Conservation (phyloP, 2,888 invertebrate species). For the Dryobota labecula region DNA sequence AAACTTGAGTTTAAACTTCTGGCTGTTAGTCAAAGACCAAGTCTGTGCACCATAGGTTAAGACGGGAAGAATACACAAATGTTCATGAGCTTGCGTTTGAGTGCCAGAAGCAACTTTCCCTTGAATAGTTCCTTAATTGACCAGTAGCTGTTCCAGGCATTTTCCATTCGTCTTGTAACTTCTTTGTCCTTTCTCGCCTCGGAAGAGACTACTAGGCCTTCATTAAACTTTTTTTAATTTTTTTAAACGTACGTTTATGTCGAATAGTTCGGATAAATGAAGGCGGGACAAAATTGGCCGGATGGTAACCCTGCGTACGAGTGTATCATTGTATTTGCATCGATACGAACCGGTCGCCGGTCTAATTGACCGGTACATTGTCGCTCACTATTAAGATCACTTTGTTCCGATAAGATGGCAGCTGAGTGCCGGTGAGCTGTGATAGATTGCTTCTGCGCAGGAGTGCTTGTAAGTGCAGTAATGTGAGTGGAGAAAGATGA, state of each 20-base stretch:
- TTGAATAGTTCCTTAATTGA: background rate
- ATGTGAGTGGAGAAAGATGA: background rate
- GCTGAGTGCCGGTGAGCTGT: slow-evolving; percentile 62
- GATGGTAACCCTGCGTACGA: slow-evolving; percentile 5
- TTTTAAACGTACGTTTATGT: background rate
- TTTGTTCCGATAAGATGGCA: slow-evolving; percentile 69
- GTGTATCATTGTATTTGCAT: slow-evolving; percentile 67
- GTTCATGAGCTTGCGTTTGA: background rate
- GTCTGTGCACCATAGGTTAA: background rate
- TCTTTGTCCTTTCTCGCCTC: background rate
- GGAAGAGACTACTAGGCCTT: background rate
- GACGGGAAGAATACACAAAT: background rate
- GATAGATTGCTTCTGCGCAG: slow-evolving; percentile 52
- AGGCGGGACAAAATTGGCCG: too few species aligned
- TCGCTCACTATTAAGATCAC: slow-evolving; percentile 75
- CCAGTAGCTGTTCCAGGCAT: background rate
- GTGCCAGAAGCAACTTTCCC: too few species aligned
- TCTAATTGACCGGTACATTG: slow-evolving; percentile 75
- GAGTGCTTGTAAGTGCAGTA: slow-evolving; percentile 32
- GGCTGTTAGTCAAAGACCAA: background rate
- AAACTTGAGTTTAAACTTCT: background rate
- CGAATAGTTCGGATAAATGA: background rate
- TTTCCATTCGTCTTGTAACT: background rate
- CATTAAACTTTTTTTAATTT: background rate
- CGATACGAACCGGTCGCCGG: slow-evolving; percentile 62